A percentile compares a stretch with the other conserved stretches of the same genome.
Conservation (phyloP, 53 echinoderm and acorn worm species). For the Henricia sp. region DNA sequence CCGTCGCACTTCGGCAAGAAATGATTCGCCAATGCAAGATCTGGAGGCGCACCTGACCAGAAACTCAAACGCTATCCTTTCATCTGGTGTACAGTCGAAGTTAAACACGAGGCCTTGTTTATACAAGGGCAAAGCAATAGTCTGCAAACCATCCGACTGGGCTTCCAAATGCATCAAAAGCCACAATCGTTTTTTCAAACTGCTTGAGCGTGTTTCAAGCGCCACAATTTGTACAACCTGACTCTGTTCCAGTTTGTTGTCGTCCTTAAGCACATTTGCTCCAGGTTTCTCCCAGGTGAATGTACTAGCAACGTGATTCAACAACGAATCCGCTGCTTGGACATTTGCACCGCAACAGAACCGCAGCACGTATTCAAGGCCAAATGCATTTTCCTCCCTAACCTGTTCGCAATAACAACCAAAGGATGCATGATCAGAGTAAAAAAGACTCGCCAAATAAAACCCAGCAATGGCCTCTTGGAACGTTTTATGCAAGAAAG, state of each 20-base stretch:
- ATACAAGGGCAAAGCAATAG: background rate
- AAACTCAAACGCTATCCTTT: background rate
- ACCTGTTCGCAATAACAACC: background rate
- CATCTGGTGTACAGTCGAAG: background rate
- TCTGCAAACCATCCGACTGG: background rate
- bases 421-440: background rate
- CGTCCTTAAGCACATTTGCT: background rate
- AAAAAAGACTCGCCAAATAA: slow-evolving; percentile 31
- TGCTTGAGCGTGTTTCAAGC: background rate
- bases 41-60: background rate
- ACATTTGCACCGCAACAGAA: slow-evolving; percentile 29
- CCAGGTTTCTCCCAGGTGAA: too few relatives aligned
- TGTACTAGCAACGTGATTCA: background rate
- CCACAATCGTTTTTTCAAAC: background rate
- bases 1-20: background rate
- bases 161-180: slow-evolving; percentile 23
- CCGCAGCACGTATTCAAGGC: slow-evolving; percentile 13
- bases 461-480: slow-evolving; percentile 35
- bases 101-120: background rate
- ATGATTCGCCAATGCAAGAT: background rate
- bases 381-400: background rate
- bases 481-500: slow-evolving; percentile 37
- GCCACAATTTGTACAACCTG: background rate
- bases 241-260: background rate
- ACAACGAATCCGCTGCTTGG: background rate